Evolutionary conservation across 2,888 invertebrate genomes (phyloP), one percentile per base, ranked within the genome.

Genomic region (Apoda limacodes): DNA sequence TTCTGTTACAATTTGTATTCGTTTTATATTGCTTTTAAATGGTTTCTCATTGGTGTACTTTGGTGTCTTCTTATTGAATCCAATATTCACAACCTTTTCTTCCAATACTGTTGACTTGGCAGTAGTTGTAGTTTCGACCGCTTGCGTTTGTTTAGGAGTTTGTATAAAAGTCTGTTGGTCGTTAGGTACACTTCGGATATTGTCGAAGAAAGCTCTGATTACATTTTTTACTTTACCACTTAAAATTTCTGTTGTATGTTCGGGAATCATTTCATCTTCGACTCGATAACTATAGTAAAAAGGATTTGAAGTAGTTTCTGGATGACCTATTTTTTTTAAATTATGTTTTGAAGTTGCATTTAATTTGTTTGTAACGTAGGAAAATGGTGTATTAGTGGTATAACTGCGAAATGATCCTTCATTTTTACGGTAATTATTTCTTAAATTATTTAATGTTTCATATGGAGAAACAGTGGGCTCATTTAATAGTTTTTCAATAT

Each of bases 401-500:
- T 50, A 47, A 32, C 56, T 54, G 20, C 51, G 44, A 7, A 42
- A 35, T 14, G 41, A 33, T 29, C 53, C 50, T 15, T 59, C 50
- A 17, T 53, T 44, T 22, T 39, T 45, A 25, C 40, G 33, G 25
- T 51, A 5, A 6, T 5, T 34, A 21, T 37, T 46, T 35, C 35
- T 37, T 25, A 42, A 53, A 33, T 40, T 47, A 34, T 55, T 59
- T 33, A 37, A 40, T 21, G 34, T 42, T 39, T 39, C 80, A 38
- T 78, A 84, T 0, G 84, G 82, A 1, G 84, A 83, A 5, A 83
- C 68, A 23, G 67, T 57, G 10, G 82, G 71, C 40, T 72, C 64
- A 21, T 71, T 68, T 46, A 65, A 72, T 29, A 31, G 37, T 29
- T 55, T 46, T 25, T 54, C 44, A 36, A n/a, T n/a, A n/a, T n/a